These are phyloP conservation scores for Drosophila birchii DNA, from an alignment of 2,888 invertebrate species.

Conservation along the genomic window DNA sequence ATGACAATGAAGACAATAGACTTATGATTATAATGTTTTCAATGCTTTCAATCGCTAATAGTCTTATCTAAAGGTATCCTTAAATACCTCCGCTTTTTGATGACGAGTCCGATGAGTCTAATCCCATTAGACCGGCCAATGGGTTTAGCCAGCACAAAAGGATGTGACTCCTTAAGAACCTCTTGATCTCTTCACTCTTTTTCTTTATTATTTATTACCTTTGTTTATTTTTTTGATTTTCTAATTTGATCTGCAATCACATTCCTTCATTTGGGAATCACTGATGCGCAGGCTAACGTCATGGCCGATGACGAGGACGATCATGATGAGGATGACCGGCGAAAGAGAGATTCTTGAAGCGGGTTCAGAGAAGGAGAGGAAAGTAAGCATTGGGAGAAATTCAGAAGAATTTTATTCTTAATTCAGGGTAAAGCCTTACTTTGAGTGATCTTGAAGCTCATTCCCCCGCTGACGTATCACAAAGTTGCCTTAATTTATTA, in stretches of 20 bases:
- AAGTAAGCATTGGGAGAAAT: background rate
- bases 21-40: background rate
- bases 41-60: background rate
- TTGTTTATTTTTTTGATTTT: background rate
- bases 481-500: no score
- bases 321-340: constrained; percentile 40
- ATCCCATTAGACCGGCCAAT: background rate
- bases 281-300: constrained; percentile 2
- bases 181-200: background rate
- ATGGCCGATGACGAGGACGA: background rate
- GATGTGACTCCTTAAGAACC: constrained; percentile 3
- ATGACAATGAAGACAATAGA: background rate
- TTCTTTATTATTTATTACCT: background rate
- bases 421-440: background rate
- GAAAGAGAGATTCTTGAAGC: background rate
- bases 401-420: no score
- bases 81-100: background rate
- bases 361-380: background rate
- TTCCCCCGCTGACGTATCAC: no score
- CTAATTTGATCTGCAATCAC: constrained; percentile 21
- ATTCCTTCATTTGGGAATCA: constrained; percentile 10
- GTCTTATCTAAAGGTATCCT: background rate
- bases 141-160: constrained; percentile 23
- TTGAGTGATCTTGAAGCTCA: no score
- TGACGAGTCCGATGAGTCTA: background rate